Evolutionary conservation across 64 coral and sea anemone species (phyloP).

Genomic region (Anthopleura sola): DNA sequence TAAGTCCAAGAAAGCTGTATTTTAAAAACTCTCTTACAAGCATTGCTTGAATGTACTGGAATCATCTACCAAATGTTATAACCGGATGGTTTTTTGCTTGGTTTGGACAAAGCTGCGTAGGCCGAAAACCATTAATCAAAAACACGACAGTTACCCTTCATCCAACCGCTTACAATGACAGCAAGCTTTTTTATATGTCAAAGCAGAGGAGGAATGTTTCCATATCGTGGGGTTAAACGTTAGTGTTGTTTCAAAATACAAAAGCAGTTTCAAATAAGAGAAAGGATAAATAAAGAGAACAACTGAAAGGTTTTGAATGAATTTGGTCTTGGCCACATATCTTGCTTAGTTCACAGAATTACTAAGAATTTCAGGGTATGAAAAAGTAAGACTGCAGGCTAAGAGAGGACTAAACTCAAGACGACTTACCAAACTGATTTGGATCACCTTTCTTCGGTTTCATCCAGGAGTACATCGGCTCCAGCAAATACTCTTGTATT

Average conservation of each 20-base stretch:
- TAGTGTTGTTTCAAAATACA: not conserved
- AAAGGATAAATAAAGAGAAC: not conserved
- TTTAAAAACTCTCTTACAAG: not conserved
- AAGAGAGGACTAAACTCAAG: not conserved
- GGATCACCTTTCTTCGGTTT: constrained; percentile 20
- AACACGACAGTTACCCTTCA: not conserved
- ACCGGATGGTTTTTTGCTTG: not conserved
- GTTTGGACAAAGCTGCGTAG: not conserved
- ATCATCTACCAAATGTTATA: not conserved
- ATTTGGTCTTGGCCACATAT: not conserved
- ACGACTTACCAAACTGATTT: constrained; percentile 22
- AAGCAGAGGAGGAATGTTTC: not conserved
- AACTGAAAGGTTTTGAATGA: not conserved
- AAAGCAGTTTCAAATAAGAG: not conserved
- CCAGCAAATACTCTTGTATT: constrained; percentile 17
- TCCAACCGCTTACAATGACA: not conserved
- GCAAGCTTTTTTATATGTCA: not conserved
- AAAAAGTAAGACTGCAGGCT: not conserved
- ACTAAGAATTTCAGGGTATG: not conserved
- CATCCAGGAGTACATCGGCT: constrained; percentile 31
- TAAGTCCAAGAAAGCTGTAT: too few relatives aligned
- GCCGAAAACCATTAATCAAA: not conserved
- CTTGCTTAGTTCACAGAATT: not conserved
- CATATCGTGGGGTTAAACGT: not conserved
- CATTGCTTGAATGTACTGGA: not conserved